Base-by-base conservation (phyloP, 2,888 invertebrate genomes). In the Acronicta psi region DNA sequence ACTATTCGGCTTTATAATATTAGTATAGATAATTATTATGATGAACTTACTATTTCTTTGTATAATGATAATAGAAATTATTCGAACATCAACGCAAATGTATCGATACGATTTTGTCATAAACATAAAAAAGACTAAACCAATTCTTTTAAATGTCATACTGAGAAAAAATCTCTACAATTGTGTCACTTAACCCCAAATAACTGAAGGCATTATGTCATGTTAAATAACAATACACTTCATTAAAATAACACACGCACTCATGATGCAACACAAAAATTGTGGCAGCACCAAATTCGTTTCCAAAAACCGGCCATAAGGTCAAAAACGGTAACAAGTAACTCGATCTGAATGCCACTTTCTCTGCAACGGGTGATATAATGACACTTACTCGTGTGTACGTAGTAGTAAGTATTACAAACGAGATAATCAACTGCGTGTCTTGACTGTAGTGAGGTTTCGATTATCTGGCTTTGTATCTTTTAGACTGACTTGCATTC, bases 261-360 rank as follows among this genome's bases (percentile, higher is more conserved):
- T 11, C 40, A 23, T 50, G 41, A 50, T 14, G 50, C 7, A 50
- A 50, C 31, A 31, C 18, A 25, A 20, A 59, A 68, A 57, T 40
- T 50, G 49, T 51, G 40, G 29, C 52, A 46, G 40, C 9, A n/a
- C 8, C 29, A 10, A 46, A 25, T 38, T 34, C 38, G 2, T 34
- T 20, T 23, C 4, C 44, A 0, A 18, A 60, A 68, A 63, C 67
- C 46, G 40, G 63, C 38, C 6, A 8, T 45, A 54, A 67, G 14
- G 62, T 67, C 53, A 53, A 43, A 38, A 67, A 50, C 31, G n/a
- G 58, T 58, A 67, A 53, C 57, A 62, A 40, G 45, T 53, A 40
- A 37, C 16, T 29, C 40, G 49, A 63, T 59, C 67, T 53, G 55
- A 40, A 47, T 50, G 34, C 6, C 53, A 54, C 67, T 68, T 68